Conservation (phyloP, 2,888 invertebrate genomes). For the Cheiracanthium punctorium region DNA sequence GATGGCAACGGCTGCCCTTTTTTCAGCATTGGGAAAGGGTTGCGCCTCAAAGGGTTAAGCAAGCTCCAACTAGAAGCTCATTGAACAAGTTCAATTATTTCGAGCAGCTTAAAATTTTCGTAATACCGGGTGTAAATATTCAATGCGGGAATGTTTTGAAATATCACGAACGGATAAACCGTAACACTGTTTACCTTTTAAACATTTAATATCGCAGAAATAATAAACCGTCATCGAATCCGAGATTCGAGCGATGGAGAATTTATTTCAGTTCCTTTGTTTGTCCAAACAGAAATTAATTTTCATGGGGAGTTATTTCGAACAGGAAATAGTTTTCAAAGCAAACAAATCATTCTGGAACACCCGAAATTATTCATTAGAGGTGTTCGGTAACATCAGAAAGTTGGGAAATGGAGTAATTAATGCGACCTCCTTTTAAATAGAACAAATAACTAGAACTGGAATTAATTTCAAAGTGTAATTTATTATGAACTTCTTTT, state of each 20-base stretch:
- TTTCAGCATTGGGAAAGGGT: too few relatives aligned
- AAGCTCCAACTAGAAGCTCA: too few relatives aligned
- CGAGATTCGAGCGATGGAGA: not conserved
- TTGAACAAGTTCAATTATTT: too few relatives aligned
- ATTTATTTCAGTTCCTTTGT: not conserved
- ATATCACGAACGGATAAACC: too few relatives aligned
- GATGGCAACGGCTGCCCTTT: too few relatives aligned
- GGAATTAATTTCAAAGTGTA: not conserved
- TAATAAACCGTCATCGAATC: not conserved
- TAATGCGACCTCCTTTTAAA: not conserved
- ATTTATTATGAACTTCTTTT: not conserved
- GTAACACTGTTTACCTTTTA: too few relatives aligned
- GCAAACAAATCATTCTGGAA: not conserved
- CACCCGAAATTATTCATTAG: not conserved
- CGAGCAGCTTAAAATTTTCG: too few relatives aligned
- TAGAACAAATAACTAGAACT: not conserved
- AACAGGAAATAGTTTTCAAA: not conserved
- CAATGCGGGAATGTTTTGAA: too few relatives aligned
- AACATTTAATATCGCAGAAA: not conserved
- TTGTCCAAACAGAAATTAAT: not conserved
- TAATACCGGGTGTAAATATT: too few relatives aligned
- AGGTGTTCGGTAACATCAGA: not conserved
- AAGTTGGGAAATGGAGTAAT: not conserved
- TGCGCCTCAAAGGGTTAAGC: too few relatives aligned
- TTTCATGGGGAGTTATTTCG: not conserved